phyloP scores from a whole-genome alignment of 2,113 vertebrate species.

The Calidris pygmaea region DNA sequence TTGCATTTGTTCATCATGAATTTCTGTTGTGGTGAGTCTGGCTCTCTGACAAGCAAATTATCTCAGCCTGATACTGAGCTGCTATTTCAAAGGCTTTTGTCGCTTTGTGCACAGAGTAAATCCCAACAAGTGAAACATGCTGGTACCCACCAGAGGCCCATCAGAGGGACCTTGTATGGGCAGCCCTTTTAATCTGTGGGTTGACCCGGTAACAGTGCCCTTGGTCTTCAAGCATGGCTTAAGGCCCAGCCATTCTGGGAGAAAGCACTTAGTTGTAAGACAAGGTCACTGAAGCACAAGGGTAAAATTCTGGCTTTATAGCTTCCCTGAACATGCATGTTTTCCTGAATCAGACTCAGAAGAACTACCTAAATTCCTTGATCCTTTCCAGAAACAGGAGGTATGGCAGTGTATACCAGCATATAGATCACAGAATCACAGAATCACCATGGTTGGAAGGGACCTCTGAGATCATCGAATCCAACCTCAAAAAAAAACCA shows the following conservation, averaged over 20 bases:
- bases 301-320: background rate
- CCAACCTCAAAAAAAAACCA: too few relatives aligned
- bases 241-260: background rate
- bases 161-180: accelerated
- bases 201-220: background rate
- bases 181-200: background rate
- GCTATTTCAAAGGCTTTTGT: background rate
- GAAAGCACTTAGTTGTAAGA: background rate
- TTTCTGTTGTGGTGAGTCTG: background rate
- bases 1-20: background rate
- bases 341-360: background rate
- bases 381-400: background rate
- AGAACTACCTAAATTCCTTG: background rate
- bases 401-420: background rate
- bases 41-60: background rate
- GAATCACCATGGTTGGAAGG: too few relatives aligned
- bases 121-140: background rate
- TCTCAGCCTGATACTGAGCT: background rate
- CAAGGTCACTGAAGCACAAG: background rate
- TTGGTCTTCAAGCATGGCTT: background rate
- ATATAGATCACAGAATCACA: background rate
- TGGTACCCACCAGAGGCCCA: background rate
- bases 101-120: background rate
- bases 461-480: too few relatives aligned
- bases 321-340: background rate